Conservation (phyloP, 1,140 invertebrate species). For the Melanaphis sacchari region DNA sequence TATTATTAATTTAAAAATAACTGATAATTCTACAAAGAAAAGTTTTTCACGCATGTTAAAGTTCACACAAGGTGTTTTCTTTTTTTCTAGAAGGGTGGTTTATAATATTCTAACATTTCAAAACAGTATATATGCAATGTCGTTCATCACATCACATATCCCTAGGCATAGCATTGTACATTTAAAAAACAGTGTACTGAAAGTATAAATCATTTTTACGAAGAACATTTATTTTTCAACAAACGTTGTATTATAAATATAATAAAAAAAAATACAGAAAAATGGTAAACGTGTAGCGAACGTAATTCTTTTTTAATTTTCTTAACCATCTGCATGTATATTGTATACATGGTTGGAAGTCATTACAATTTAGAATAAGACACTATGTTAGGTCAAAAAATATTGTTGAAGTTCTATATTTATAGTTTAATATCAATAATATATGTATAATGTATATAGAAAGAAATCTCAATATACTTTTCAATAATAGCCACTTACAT, state of each 20-base stretch:
- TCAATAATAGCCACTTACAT: background rate
- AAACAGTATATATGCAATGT: constrained; percentile 9
- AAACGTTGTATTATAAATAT: constrained; percentile 30
- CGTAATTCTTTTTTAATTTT: background rate
- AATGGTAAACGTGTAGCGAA: background rate
- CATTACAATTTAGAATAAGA: background rate
- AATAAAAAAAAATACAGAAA: constrained; percentile 9
- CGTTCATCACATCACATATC: constrained; percentile 49
- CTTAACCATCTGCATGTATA: background rate
- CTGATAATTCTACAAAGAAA: background rate
- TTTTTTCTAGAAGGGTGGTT: constrained; percentile 13
- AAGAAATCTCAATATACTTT: background rate
- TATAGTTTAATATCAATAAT: background rate
- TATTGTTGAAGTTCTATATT: background rate
- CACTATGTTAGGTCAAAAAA: background rate
- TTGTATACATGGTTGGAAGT: background rate
- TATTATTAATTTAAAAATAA: constrained; percentile 19
- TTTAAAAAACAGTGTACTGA: background rate
- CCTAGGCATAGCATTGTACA: background rate
- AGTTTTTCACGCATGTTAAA: background rate
- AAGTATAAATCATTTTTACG: constrained; percentile 46
- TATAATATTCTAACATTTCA: constrained; percentile 33
- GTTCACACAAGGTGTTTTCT: background rate
- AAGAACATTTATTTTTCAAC: constrained; percentile 44
- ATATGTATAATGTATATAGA: background rate